Evolutionary conservation across 2,113 vertebrate species (phyloP), one percentile per base, ranked within the genome.

Genomic region (Campylorhamphus procurvoides): DNA sequence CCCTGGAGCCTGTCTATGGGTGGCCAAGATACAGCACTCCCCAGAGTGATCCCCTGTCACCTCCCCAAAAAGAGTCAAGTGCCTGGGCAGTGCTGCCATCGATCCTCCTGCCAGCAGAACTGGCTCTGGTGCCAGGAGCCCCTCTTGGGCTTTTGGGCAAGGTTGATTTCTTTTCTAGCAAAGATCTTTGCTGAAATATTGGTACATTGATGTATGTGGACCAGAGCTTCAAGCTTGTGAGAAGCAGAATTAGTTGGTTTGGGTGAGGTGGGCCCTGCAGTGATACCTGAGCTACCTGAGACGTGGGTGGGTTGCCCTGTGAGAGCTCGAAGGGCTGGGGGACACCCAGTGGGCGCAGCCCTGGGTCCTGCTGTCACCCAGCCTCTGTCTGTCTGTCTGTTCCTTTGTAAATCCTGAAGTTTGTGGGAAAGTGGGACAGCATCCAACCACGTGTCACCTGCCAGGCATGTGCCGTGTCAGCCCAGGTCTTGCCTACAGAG

Each of bases 1-100:
- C 44, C 4, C 0, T 7, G 25, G 72, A 49, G 71, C 35, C 66
- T 0, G 0, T 28, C 77, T 50, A 60, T 1, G 0, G 0, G 3
- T 1, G 16, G 40, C 35, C 8, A 12, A n/a, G 77, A 1, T 0
- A 0, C 0, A 0, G 62, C 1, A 1, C 40, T 40, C 3, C 18
- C 22, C 5, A 3, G n/a, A 0, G 7, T 0, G 4, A 13, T 7
- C 15, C 33, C 42, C 24, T 15, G 2, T 19, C 4, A 5, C 6
- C 1, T 19, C 35, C 64, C 73, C 74, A 14, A 0, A 16, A 33
- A 6, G 22, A 55, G 40, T 0, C 1, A 5, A 18, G 84, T 5
- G 56, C 52, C 71, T 27, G 1, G 5, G 28, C 14, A 6, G 31
- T 22, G 12, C n/a, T 4, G 1, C n/a, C 63, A 28, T 59, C 59